phyloP scores from a whole-genome alignment of 2,888 invertebrate genomes.

The Bellardia pandia region DNA sequence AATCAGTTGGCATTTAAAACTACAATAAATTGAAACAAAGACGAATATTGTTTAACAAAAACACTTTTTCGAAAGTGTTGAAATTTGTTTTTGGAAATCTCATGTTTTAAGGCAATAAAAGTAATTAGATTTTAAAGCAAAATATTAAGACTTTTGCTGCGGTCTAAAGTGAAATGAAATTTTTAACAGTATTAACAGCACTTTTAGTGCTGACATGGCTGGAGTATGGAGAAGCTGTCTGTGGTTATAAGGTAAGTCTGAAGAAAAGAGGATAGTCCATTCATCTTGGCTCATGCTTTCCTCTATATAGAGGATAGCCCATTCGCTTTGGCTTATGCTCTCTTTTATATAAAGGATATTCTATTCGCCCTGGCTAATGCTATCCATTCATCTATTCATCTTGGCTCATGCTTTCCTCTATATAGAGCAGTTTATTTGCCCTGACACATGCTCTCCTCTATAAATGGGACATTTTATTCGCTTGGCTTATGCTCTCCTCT shows the following conservation, averaged over 20 bases:
- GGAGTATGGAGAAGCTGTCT: constrained; percentile 62
- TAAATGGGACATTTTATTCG: no score
- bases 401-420: no score
- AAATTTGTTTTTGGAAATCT: neutral
- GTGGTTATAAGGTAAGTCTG: constrained; percentile 72
- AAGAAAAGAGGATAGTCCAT: no score
- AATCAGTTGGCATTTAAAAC: constrained; percentile 45
- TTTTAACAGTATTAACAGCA: constrained; percentile 41
- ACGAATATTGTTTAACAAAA: neutral
- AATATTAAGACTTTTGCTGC: constrained; percentile 4
- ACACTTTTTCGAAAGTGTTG: neutral
- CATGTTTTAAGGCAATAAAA: constrained; percentile 4
- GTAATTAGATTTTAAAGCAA: constrained; percentile 21
- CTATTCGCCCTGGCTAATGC: no score
- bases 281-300: no score
- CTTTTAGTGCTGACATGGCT: constrained; percentile 45
- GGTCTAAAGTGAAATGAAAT: constrained; percentile 61
- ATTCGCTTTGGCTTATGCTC: no score
- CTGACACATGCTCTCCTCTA: no score
- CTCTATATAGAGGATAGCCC: no score
- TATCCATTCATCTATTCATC: no score
- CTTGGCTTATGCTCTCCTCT: no score
- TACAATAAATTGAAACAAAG: neutral
- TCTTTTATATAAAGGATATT: no score
- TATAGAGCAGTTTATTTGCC: no score